A percentile compares a stretch with the other conserved stretches of the same genome.
These are phyloP conservation scores for Papilio dardanus DNA, from an alignment of 1,140 invertebrate genomes.

Conservation along the genomic window DNA sequence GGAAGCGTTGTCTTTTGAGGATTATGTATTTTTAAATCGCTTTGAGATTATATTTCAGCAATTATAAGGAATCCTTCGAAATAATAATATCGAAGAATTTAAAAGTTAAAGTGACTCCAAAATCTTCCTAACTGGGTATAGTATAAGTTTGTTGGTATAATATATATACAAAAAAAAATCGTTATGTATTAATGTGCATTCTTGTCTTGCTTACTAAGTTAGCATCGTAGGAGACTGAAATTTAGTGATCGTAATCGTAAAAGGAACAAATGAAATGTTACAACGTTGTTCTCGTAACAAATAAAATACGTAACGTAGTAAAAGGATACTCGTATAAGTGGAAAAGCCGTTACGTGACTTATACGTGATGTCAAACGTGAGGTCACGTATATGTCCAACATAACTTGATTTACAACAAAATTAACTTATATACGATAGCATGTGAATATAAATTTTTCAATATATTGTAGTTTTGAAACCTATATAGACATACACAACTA, in stretches of 20 bases:
- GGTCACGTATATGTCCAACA: slow-evolving; percentile 10
- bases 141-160: too few relatives aligned
- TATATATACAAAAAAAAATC: too few relatives aligned
- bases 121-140: too few relatives aligned
- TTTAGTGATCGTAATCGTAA: neutral
- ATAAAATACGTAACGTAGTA: slow-evolving; percentile 22
- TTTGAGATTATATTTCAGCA: neutral
- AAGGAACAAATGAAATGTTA: slow-evolving; percentile 20
- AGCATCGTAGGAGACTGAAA: neutral
- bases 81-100: too few relatives aligned
- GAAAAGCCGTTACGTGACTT: slow-evolving; percentile 19
- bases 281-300: slow-evolving; percentile 11
- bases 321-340: slow-evolving; percentile 24
- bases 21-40: neutral
- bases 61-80: neutral
- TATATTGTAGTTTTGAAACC: neutral
- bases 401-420: slow-evolving; percentile 17
- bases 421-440: neutral
- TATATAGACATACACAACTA: neutral
- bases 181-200: neutral
- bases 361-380: slow-evolving; percentile 18
- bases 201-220: neutral
- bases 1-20: neutral
- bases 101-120: too few relatives aligned
- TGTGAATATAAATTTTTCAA: neutral